Base-by-base conservation (phyloP, 2,888 invertebrate species). In the Panorpa germanica region DNA sequence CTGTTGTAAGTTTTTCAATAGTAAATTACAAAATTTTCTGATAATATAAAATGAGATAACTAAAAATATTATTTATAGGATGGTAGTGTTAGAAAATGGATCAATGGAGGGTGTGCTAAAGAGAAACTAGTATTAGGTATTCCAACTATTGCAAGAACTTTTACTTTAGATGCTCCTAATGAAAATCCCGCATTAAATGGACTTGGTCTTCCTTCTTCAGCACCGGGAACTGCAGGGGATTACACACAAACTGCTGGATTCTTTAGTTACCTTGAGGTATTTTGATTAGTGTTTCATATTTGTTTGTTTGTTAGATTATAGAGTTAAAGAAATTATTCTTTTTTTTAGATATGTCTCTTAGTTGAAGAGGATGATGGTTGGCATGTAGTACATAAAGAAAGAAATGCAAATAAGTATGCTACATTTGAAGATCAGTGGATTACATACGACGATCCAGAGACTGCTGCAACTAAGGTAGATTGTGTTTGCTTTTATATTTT, bases 51-150 rank as follows among this genome's bases (percentile, higher is more conserved):
- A 32, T 18, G 25, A 37, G 13, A 20, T 19, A 11, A 12, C 5
- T 13, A 5, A 20, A 6, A 10, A 10, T 10, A 19, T 16, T 27
- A 19, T 19, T 16, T 10, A 22, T 36, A 49, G 51, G 39, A 47
- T 32, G 50, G 38, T 32, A 47, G 51, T 12, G 41, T 60, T 8
- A 41, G 52, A n/a, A 48, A 48, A 33, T 57, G 53, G 47, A 32
- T 52, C 4, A 32, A 37, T 3, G 39, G 41, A 6, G 55, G 55
- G 9, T 53, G 55, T 18, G 45, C 49, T 3, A 26, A 42, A 4
- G 32, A 41, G 4, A 57, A 57, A 38, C 38, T 58, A n/a, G 42
- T 56, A n/a, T 29, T 59, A 23, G 59, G 59, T 5, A 43, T 58
- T 35, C 50, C 52, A 6, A 39, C 50, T 3, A 56, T 55, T 36